These are phyloP conservation scores for Platyscapa corneri DNA, from an alignment of 1,140 invertebrate species.

Conservation along the genomic window DNA sequence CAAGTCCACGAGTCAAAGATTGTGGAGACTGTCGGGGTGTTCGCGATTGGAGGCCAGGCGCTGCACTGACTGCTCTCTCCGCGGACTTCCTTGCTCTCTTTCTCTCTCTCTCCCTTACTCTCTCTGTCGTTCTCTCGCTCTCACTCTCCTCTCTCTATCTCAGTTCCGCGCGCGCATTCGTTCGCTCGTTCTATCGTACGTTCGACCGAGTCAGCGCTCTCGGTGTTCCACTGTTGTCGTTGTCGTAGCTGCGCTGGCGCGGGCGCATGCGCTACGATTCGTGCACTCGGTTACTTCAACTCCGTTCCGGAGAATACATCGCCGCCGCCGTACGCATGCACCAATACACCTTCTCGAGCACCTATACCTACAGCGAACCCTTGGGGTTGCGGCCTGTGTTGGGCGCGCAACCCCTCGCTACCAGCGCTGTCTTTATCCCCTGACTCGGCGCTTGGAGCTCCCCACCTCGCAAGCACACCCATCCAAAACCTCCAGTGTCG, in stretches of 20 bases:
- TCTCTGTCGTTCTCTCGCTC: too few species aligned
- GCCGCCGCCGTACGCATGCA: background rate
- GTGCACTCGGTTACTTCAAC: background rate
- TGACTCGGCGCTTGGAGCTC: too few species aligned
- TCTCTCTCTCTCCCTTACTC: constrained; percentile 38
- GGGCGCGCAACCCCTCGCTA: too few species aligned
- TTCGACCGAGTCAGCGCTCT: background rate
- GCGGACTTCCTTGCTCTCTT: constrained; percentile 55
- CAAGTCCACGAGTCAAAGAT: constrained; percentile 13
- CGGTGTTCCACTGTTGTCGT: constrained; percentile 8
- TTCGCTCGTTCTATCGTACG: constrained; percentile 23
- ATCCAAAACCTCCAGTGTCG: background rate
- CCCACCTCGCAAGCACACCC: constrained; percentile 3
- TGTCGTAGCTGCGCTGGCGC: constrained; percentile 46
- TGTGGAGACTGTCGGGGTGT: constrained; percentile 50
- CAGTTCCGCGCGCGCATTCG: constrained; percentile 3
- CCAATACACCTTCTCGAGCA: too few species aligned
- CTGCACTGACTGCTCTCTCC: constrained; percentile 68
- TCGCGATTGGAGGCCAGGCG: constrained; percentile 67
- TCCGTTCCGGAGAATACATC: background rate
- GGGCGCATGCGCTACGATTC: constrained; percentile 40
- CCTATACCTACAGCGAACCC: too few species aligned
- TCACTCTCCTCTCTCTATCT: too few species aligned
- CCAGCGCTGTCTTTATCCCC: too few species aligned
- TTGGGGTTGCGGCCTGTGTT: too few species aligned